Evolutionary conservation across 1,140 invertebrate species (phyloP).

Genomic region (Venturia canescens): DNA sequence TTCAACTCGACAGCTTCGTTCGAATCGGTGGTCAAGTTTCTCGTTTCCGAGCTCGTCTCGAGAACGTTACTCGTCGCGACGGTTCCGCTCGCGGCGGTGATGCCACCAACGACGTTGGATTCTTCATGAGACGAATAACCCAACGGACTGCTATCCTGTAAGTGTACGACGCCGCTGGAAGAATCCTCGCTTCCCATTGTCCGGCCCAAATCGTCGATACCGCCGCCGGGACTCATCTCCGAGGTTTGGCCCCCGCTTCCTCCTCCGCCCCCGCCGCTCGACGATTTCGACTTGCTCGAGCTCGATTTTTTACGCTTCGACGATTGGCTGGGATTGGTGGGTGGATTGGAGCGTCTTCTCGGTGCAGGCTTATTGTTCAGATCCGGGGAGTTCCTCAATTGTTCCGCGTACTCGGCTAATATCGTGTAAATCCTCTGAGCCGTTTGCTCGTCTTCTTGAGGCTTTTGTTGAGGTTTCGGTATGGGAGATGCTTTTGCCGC

Average conservation of each 20-base stretch:
- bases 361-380: conserved; percentile 89
- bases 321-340: conserved; percentile 83
- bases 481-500: conserved; percentile 82
- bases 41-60: conserved; percentile 56
- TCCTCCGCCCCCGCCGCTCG: conserved; percentile 56
- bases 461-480: conserved; percentile 84
- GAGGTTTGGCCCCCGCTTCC: conserved; percentile 65
- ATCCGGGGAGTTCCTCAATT: conserved; percentile 87
- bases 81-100: conserved; percentile 40
- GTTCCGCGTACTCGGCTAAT: conserved; percentile 88
- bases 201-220: conserved; percentile 80
- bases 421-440: conserved; percentile 89
- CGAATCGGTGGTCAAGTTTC: conserved; percentile 66
- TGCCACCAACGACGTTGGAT: conserved; percentile 43
- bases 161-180: conserved; percentile 81
- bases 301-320: conserved; percentile 86
- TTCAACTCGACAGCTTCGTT: conserved; percentile 68
- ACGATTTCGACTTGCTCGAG: conserved; percentile 78
- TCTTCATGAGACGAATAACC: conserved; percentile 70
- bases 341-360: conserved; percentile 84
- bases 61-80: conserved; percentile 53
- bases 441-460: conserved; percentile 88
- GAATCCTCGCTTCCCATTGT: conserved; percentile 86
- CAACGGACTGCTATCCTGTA: conserved; percentile 73
- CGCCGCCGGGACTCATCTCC: conserved; percentile 80